Evolutionary conservation across 2,113 vertebrate species (phyloP), one percentile per base, ranked within the genome.

Genomic region (Pseudopipra pipra): DNA sequence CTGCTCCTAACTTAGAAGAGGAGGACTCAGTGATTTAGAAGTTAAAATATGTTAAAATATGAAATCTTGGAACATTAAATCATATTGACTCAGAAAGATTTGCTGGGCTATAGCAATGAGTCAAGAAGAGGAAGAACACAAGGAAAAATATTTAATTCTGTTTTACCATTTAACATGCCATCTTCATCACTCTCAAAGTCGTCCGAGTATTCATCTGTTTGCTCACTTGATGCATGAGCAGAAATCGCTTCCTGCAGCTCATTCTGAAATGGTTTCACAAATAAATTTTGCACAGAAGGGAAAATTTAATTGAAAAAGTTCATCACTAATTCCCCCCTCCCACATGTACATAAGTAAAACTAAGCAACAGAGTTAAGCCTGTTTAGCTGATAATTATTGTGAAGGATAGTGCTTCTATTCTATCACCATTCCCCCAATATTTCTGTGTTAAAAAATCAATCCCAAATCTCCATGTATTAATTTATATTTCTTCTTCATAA

Each of bases 131-230:
- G 12, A 79, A 76, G 24, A 78, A 89, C 15, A 87, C 0, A 2
- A 41, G 7, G 6, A 87, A 94, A 80, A 85, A 31, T 9, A 84
- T 10, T 74, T 51, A 30, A 62, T 39, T 81, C 24, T 62, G 12
- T 27, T 76, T 89, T 95, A 93, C 95, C 56, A 1, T 82, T 85
- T 81, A 91, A 94, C 79, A 31, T 49, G 96, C 97, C 97, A 86
- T 97, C 98, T 55, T 98, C 98, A 21, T 98, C 98, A 30, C 98
- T 99, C 54, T 98, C 98, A 94, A 99, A 99, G 92, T 99, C 98
- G 5, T 99, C 98, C 7, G 97, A 98, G 86, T 98, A 98, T 20
- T 98, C 98, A 66, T 93, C 96, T 63, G 82, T 95, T 68, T 97
- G 95, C 80, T 98, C 92, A 59, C 76, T 98, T 81, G 91, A 97